Conservation (phyloP, 2,113 vertebrate species). For the Sylvietta virens region DNA sequence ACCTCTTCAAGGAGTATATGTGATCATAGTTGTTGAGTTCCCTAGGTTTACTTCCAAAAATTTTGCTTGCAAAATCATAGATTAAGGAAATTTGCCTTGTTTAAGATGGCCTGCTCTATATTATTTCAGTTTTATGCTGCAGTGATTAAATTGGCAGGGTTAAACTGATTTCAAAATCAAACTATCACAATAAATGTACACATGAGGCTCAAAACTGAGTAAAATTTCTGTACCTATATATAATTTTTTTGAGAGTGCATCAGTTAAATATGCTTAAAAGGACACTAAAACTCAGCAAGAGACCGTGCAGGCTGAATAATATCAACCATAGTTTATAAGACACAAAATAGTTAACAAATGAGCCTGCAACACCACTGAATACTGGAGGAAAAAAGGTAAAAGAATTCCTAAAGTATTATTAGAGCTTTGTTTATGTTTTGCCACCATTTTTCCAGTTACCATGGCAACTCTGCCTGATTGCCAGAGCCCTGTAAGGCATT, state of each 20-base stretch:
- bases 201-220: background rate
- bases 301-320: background rate
- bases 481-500: background rate
- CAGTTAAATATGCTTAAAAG: background rate
- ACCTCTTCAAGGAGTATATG: background rate
- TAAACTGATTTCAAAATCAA: background rate
- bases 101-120: background rate
- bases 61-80: background rate
- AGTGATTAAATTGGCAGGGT: background rate
- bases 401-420: background rate
- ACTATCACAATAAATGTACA: background rate
- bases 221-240: background rate
- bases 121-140: background rate
- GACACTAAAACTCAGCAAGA: background rate
- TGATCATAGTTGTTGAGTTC: background rate
- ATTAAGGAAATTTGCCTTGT: background rate
- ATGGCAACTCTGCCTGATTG: background rate
- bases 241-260: background rate
- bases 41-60: background rate
- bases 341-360: background rate
- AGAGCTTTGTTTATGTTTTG: constrained; percentile 19
- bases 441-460: constrained; percentile 5
- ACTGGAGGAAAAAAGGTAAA: background rate
- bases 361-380: background rate
- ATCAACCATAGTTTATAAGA: background rate